These are phyloP conservation scores for Chiloscyllium plagiosum DNA, from an alignment of 2,113 vertebrate species.

Conservation along the genomic window DNA sequence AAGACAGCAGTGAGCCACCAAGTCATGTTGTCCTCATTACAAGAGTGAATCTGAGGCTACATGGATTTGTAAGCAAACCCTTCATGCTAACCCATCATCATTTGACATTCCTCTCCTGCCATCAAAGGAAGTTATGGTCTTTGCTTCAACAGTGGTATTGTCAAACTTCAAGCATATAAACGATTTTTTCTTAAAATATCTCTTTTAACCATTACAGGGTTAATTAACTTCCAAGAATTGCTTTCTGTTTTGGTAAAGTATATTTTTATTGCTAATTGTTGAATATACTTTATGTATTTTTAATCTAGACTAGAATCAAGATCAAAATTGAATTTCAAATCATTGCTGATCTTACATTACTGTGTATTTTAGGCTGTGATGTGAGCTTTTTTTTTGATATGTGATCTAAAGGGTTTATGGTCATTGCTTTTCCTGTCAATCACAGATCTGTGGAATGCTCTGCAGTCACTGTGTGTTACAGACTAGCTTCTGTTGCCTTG, in stretches of 20 bases:
- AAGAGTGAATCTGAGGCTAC: too few relatives aligned
- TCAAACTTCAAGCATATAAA: neutral
- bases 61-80: neutral
- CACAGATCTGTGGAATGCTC: neutral
- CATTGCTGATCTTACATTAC: neutral
- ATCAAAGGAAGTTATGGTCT: neutral
- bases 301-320: neutral
- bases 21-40: too few relatives aligned
- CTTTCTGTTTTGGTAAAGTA: neutral
- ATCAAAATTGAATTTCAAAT: conserved; percentile 12
- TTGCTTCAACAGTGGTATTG: neutral
- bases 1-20: neutral
- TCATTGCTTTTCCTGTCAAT: neutral
- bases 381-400: neutral
- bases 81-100: neutral
- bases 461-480: neutral
- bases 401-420: conserved; percentile 19
- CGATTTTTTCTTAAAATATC: neutral
- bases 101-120: neutral
- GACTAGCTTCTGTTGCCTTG: neutral
- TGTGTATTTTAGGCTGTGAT: neutral
- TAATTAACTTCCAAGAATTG: neutral
- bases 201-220: neutral
- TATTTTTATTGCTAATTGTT: neutral
- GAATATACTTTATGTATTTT: neutral